phyloP scores from a whole-genome alignment of 30 jellyfish, hydroid and myxozoan species.

The Cassiopea xamachana region DNA sequence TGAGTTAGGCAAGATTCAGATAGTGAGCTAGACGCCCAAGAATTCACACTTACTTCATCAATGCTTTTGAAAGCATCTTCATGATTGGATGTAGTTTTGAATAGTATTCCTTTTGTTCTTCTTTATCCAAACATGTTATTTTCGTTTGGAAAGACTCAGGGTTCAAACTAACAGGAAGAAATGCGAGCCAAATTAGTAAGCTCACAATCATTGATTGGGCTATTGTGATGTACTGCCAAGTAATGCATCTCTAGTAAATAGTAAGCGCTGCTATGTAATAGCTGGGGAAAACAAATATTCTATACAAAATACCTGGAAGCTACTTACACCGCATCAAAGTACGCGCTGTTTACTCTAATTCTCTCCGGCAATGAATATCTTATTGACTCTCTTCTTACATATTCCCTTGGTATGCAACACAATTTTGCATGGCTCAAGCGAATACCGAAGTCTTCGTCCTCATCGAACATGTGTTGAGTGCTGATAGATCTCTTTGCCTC shows the following conservation, averaged over 20 bases:
- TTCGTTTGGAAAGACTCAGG: constrained; percentile 27
- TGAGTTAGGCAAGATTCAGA: not conserved
- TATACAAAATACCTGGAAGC: not conserved
- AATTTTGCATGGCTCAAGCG: not conserved
- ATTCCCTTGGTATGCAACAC: not conserved
- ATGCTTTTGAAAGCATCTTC: constrained; percentile 5
- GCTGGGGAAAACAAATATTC: not conserved
- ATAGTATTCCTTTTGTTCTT: constrained; percentile 47
- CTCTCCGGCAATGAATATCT: not conserved
- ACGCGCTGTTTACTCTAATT: not conserved
- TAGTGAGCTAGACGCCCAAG: not conserved
- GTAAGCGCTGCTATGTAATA: not conserved
- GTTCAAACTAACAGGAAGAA: constrained; percentile 6
- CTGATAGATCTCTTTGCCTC: constrained; percentile 19
- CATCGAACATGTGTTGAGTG: not conserved
- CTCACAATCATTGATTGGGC: not conserved
- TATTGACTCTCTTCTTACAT: not conserved
- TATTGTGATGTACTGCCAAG: not conserved
- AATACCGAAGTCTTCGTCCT: not conserved
- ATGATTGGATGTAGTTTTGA: constrained; percentile 38
- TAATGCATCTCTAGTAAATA: not conserved
- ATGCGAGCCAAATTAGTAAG: not conserved
- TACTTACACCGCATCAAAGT: not conserved
- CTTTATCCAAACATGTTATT: constrained; percentile 8
- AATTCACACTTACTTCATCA: constrained; percentile 42